These are phyloP conservation scores for Hylaeus volcanicus DNA, from an alignment of 1,140 invertebrate genomes.

Conservation along the genomic window DNA sequence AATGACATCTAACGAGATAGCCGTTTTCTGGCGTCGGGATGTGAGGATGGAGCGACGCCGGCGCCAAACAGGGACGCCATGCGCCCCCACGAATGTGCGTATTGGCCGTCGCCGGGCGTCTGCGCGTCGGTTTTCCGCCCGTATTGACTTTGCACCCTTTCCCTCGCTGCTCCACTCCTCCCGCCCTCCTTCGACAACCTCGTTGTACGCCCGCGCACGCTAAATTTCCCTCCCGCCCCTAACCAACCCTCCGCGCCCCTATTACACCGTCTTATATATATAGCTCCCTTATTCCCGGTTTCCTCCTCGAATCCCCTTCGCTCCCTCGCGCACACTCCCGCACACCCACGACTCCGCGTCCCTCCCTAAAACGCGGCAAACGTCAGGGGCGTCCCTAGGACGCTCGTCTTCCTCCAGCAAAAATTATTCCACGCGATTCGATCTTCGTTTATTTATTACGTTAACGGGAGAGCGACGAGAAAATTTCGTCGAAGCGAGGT, in stretches of 20 bases:
- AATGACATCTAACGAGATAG: not conserved
- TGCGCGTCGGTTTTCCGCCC: constrained; percentile 65
- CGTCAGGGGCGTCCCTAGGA: too few relatives aligned
- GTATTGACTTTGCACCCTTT: constrained; percentile 77
- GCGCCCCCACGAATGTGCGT: constrained; percentile 55
- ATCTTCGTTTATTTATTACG: too few relatives aligned
- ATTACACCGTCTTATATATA: not conserved
- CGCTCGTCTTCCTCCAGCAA: too few relatives aligned
- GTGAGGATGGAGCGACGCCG: constrained; percentile 37
- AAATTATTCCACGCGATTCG: too few relatives aligned
- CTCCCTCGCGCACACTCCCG: constrained; percentile 44
- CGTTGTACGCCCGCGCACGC: constrained; percentile 48
- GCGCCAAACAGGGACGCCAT: constrained; percentile 63
- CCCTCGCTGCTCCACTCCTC: constrained; percentile 1
- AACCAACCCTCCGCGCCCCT: not conserved
- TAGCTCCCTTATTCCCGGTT: not conserved
- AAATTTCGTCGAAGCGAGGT: too few relatives aligned
- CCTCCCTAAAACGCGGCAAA: not conserved
- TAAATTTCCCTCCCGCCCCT: not conserved
- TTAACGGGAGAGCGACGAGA: too few relatives aligned
- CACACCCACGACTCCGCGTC: constrained; percentile 8
- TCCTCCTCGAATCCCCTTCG: not conserved
- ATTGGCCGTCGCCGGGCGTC: constrained; percentile 70
- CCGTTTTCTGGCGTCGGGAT: not conserved
- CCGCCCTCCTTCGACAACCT: not conserved